Evolutionary conservation across 1,140 invertebrate genomes (phyloP), one percentile per base, ranked within the genome.

Genomic region (Drosophila chauvacae): DNA sequence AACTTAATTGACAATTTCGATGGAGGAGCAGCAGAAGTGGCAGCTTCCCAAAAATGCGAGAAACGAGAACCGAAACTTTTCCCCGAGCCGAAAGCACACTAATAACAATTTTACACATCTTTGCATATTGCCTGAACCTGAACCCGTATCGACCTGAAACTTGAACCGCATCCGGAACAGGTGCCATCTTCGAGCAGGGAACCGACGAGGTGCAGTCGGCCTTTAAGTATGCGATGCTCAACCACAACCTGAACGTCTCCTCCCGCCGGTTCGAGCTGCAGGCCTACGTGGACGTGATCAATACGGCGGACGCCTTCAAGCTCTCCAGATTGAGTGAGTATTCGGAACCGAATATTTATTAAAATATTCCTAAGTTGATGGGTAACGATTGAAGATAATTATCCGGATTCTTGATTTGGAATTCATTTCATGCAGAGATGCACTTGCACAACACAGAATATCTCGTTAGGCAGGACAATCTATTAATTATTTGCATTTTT

Each of bases 241-340:
- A 95, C 83, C 96, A 97, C 91, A 97, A 98, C 82, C 94, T 96
- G 73, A 96, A 96, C 80, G 94, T 95, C 60, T 95, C 95, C 7
- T 94, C 94, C 37, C 94, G 95, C 42, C 92, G 95, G 4, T 96
- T 97, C 77, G 97, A 97, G 92, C 94, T 98, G 39, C 96, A 97
- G 90, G 96, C 96, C n/a, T 97, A 95, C 88, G 96, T 97, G 33
- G 96, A 98, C 92, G 95, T 97, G 79, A 97, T 98, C 91, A 97
- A 97, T 91, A 98, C 97, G n/a, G 97, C 96, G 30, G 97, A 98
- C 93, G 96, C 97, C 60, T 98, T 97, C 93, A 98, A 98, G 92
- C 94, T 98, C 16, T 97, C 97, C 14, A 94, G 96, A 93, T 94
- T 98, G 42, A 97, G 97, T 98, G 93, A 97, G 97, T 97, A 92